These are phyloP conservation scores for Drosophila acutilabella DNA, from an alignment of 2,888 invertebrate genomes.

Conservation along the genomic window DNA sequence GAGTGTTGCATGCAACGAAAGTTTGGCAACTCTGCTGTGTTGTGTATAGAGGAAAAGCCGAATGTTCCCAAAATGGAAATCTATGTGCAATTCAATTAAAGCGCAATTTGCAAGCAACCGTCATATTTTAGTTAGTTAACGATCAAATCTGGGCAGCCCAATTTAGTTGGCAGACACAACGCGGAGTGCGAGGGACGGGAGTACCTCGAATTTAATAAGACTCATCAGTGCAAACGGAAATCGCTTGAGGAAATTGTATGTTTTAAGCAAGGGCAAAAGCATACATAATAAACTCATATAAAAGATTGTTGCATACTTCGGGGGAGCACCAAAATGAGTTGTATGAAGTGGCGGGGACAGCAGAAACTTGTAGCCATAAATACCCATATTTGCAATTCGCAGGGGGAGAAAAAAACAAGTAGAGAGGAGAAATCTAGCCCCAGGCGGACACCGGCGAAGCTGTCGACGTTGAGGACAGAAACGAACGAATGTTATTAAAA, in stretches of 20 bases:
- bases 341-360: not conserved
- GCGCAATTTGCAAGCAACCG: slow-evolving; percentile 72
- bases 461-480: slow-evolving; percentile 36
- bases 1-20: slow-evolving; percentile 37
- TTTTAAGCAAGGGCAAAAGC: slow-evolving; percentile 73
- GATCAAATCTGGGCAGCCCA: slow-evolving; percentile 40
- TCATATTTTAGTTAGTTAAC: slow-evolving; percentile 73
- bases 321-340: slow-evolving; percentile 14
- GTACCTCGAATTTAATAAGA: slow-evolving; percentile 71
- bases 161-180: slow-evolving; percentile 6
- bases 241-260: slow-evolving; percentile 82
- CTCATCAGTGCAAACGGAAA: slow-evolving; percentile 80
- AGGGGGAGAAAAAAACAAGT: slow-evolving; percentile 15
- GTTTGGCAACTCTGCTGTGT: slow-evolving; percentile 17
- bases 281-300: slow-evolving; percentile 81
- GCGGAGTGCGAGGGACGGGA: not conserved
- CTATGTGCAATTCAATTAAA: slow-evolving; percentile 77
- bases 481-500: slow-evolving; percentile 72
- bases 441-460: slow-evolving; percentile 62
- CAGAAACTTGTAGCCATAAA: slow-evolving; percentile 55
- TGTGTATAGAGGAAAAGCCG: slow-evolving; percentile 26
- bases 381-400: slow-evolving; percentile 69
- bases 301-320: slow-evolving; percentile 76
- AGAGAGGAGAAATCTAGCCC: slow-evolving; percentile 36
- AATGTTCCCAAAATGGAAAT: slow-evolving; percentile 42